These are phyloP conservation scores for Eupithecia exiguata DNA, from an alignment of 2,888 invertebrate species.

Conservation along the genomic window DNA sequence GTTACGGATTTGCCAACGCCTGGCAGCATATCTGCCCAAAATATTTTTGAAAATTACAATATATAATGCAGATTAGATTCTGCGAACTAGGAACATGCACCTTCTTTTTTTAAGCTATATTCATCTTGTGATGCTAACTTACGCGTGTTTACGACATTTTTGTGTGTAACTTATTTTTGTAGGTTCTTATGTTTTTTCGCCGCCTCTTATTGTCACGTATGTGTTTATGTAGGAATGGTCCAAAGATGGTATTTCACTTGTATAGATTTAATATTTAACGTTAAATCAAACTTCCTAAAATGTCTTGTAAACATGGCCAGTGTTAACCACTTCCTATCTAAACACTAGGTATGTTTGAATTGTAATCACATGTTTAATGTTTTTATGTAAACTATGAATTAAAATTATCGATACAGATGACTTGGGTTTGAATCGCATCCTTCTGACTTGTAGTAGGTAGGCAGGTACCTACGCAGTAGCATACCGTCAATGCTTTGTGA, in stretches of 20 bases:
- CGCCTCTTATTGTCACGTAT: not conserved
- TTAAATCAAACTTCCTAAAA: not conserved
- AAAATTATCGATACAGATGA: not conserved
- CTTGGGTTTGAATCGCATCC: not conserved
- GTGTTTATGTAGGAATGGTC: not conserved
- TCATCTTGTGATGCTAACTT: not conserved
- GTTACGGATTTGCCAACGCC: no score
- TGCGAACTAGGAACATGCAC: not conserved
- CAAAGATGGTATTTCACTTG: not conserved
- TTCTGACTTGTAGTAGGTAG: not conserved
- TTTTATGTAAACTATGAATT: constrained; percentile 10
- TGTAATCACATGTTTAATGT: constrained; percentile 22
- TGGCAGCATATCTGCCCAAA: not conserved
- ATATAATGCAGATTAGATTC: not conserved
- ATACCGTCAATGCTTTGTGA: no score
- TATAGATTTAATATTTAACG: not conserved
- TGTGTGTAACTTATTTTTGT: not conserved
- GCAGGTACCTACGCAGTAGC: not conserved
- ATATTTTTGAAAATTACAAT: no score
- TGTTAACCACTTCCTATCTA: not conserved
- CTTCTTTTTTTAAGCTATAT: not conserved
- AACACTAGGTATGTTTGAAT: not conserved
- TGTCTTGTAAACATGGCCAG: not conserved
- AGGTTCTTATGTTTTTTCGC: not conserved
- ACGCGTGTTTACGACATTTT: not conserved